Evolutionary conservation across 2,888 invertebrate genomes (phyloP).

Genomic region (Serrognathus titanus): DNA sequence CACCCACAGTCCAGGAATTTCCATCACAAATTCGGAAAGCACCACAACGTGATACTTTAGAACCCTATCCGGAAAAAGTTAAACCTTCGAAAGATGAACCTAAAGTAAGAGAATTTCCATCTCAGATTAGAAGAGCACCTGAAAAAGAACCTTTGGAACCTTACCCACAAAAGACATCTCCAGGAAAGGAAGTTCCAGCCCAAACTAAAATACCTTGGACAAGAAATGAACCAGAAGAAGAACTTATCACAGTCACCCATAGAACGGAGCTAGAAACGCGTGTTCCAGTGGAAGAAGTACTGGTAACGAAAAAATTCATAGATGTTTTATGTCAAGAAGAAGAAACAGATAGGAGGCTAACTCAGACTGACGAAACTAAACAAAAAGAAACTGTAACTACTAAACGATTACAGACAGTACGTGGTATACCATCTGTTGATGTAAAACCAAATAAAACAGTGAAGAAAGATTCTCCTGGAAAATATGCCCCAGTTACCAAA

Average conservation of each 20-base stretch:
- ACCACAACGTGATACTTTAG: conserved; percentile 12
- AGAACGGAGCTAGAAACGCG: conserved; percentile 9
- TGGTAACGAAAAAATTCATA: conserved; percentile 38
- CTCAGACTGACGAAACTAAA: conserved; percentile 4
- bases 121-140: conserved; percentile 26
- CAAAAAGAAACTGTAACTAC: conserved; percentile 4
- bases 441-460: conserved; percentile 26
- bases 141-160: conserved; percentile 25
- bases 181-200: background rate
- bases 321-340: conserved; percentile 37
- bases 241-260: conserved; percentile 10
- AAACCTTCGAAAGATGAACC: conserved; percentile 4
- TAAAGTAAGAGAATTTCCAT: conserved; percentile 25
- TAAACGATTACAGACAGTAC: too few relatives aligned
- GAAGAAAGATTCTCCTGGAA: conserved; percentile 33
- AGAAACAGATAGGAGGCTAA: conserved; percentile 18
- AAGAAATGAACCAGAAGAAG: conserved; percentile 3
- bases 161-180: conserved; percentile 15
- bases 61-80: conserved; percentile 21
- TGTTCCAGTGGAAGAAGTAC: conserved; percentile 41
- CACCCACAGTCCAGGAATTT: conserved; percentile 8
- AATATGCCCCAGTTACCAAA: conserved; percentile 14
- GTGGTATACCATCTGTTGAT: too few relatives aligned
- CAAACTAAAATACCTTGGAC: background rate
- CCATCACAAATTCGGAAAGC: conserved; percentile 4